phyloP scores from a whole-genome alignment of 2,113 vertebrate species.

The Siphamia tubifer region DNA sequence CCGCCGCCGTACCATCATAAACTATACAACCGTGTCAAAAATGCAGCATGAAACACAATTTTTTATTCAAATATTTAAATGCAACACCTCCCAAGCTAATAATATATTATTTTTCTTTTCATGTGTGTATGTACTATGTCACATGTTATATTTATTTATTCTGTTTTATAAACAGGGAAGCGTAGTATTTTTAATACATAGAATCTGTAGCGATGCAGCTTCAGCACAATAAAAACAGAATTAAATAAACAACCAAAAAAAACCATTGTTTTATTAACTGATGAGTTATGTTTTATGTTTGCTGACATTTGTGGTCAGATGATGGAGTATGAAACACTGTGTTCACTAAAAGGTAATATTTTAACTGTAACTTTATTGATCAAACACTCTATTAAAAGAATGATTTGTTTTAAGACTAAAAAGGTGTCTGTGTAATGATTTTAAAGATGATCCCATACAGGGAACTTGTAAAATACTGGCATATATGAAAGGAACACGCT shows the following conservation, averaged over 20 bases:
- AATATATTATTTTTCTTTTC: neutral
- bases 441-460: neutral
- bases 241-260: too few relatives aligned
- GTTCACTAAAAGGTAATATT: neutral
- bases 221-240: neutral
- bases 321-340: neutral
- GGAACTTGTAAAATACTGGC: too few relatives aligned
- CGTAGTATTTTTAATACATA: constrained; percentile 48
- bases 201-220: neutral
- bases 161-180: constrained; percentile 67
- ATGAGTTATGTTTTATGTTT: too few relatives aligned
- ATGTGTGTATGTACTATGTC: neutral
- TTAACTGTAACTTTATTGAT: neutral
- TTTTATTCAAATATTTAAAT: too few relatives aligned
- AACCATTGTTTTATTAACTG: too few relatives aligned
- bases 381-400: constrained; percentile 1
- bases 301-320: neutral
- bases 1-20: neutral
- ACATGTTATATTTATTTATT: constrained; percentile 11
- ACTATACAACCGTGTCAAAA: too few relatives aligned
- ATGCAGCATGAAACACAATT: too few relatives aligned
- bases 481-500: too few relatives aligned
- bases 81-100: too few relatives aligned
- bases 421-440: neutral
- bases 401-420: neutral